Percentiles rank a stretch among this genome's conserved stretches.
Conservation (phyloP, 2,113 vertebrate genomes). For the Brachypodius melanocephalos region DNA sequence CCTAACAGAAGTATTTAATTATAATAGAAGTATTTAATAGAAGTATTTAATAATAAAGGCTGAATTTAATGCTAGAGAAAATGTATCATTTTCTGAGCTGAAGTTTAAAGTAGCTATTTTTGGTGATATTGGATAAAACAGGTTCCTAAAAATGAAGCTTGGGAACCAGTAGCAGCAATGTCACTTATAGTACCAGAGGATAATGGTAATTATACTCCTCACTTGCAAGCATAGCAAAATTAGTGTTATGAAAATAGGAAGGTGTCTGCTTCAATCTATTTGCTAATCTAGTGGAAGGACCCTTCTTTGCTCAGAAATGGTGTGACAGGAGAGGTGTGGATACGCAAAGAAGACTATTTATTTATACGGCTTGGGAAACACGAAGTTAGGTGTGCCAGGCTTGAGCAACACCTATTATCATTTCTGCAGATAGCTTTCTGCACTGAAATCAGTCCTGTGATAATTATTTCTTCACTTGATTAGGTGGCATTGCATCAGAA, state of each 20-base stretch:
- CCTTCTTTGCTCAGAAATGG: neutral
- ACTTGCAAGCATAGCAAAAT: neutral
- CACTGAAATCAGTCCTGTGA: conserved; percentile 28
- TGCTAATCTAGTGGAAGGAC: conserved; percentile 6
- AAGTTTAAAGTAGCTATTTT: neutral
- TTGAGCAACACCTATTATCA: conserved; percentile 48
- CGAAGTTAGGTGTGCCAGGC: conserved; percentile 44
- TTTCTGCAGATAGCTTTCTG: conserved; percentile 7
- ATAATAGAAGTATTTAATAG: neutral
- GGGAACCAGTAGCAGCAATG: neutral
- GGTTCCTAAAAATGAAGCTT: neutral
- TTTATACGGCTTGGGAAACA: conserved; percentile 31
- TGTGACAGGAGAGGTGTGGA: conserved; percentile 1
- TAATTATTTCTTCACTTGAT: conserved; percentile 5
- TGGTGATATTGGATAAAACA: neutral
- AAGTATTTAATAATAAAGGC: neutral
- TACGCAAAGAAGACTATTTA: neutral
- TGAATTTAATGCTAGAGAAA: neutral
- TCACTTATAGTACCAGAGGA: neutral
- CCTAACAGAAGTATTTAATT: neutral
- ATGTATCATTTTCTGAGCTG: neutral
- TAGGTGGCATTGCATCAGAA: neutral
- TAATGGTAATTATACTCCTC: neutral
- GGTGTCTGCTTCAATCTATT: neutral
- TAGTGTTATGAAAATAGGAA: neutral